Percentiles rank a stretch among this genome's conserved stretches.
These are phyloP conservation scores for Phyllostomus hastatus DNA, from an alignment of 2,113 vertebrate genomes.

Conservation along the genomic window DNA sequence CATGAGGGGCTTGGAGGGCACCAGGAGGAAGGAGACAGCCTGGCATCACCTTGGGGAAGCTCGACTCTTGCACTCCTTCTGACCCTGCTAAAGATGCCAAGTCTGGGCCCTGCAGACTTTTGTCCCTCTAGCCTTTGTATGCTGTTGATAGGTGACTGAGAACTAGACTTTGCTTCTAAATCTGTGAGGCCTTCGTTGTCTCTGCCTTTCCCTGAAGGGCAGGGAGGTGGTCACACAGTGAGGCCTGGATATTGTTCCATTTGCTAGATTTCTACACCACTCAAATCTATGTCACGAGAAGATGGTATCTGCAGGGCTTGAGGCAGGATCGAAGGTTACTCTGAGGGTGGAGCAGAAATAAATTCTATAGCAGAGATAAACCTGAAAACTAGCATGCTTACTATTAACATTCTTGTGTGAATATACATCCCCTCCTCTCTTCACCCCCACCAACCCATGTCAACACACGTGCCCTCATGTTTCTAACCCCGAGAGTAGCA, in stretches of 20 bases:
- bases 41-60: not conserved
- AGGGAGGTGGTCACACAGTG: not conserved
- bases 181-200: not conserved
- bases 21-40: not conserved
- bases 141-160: not conserved
- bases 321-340: not conserved
- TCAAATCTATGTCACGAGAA: not conserved
- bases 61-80: not conserved
- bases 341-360: not conserved
- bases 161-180: not conserved
- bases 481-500: not conserved
- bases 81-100: not conserved
- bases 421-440: not conserved
- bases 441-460: too few relatives aligned
- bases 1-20: not conserved
- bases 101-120: not conserved
- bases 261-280: not conserved
- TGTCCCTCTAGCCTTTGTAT: not conserved
- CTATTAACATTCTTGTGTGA: not conserved
- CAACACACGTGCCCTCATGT: not conserved
- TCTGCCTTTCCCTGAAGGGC: not conserved
- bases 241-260: not conserved
- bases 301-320: not conserved
- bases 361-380: not conserved
- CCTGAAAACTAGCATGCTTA: not conserved